Base-by-base conservation (phyloP, 2,888 invertebrate genomes). In the Gastrophysa polygoni region DNA sequence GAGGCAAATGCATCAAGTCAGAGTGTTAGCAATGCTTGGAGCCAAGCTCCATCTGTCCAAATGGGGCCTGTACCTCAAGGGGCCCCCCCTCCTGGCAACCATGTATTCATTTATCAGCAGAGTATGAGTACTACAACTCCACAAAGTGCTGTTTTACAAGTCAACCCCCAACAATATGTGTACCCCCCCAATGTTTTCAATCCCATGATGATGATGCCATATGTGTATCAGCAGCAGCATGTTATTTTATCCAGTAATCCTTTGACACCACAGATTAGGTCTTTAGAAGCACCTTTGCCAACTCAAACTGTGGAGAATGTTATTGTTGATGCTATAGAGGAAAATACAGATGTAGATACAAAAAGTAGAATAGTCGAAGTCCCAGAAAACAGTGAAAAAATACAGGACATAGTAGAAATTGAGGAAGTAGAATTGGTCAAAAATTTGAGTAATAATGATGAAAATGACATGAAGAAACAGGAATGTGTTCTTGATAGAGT, bases 71-170 rank as follows among this genome's bases (percentile, higher is more conserved):
- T 67, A 7, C 64, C 69, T 73, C 82, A 67, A 18, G 62, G 75
- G 46, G 71, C 67, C 81, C 83, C 74, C n/a, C 64, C 73, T 46
- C 75, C 77, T 48, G 78, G 77, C 48, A 81, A 81, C 61, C 81
- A 81, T 64, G 82, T 85, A 3, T 85, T 85, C 69, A 85, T 85
- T 69, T 86, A 85, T 72, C 86, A 86, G 68, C 85, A 85, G 66
- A 85, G 85, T 70, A 84, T 85, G 77, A 85, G 84, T 68, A 85
- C 80, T 7, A 73, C 80, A 28, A 74, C 74, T 5, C 73, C 77
- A 16, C 80, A 77, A 62, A 70, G 75, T 11, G 76, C 74, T 57
- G 75, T 78, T 20, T 54, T 77, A 52, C 75, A 83, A 73, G 82
- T 83, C 51, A 84, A 83, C 64, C 83, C 83, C 70, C 84, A 83